Evolutionary conservation across 92 coral and sea anemone genomes (phyloP).

Genomic region (Porites cylindrica): DNA sequence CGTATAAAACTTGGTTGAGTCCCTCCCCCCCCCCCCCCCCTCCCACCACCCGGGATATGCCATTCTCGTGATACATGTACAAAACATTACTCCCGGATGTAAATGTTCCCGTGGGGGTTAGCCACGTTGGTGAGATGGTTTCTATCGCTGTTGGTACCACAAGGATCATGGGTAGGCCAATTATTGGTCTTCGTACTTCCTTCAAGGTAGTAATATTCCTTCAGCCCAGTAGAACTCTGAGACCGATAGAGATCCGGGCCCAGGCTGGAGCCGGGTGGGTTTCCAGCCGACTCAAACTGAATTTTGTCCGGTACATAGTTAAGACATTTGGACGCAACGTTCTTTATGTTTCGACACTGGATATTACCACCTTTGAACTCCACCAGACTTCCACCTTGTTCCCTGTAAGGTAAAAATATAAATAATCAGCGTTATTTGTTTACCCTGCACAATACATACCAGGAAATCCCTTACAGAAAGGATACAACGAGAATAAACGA

Average conservation of each 20-base stretch:
- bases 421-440: not conserved
- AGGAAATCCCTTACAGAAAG: too few relatives aligned
- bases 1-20: too few relatives aligned
- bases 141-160: slow-evolving; percentile 45
- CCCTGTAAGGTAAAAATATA: not conserved
- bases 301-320: slow-evolving; percentile 62
- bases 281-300: slow-evolving; percentile 44
- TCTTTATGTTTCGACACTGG: slow-evolving; percentile 34
- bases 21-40: too few relatives aligned
- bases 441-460: not conserved
- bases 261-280: slow-evolving; percentile 33
- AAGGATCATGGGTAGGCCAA: slow-evolving; percentile 85
- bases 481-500: too few relatives aligned
- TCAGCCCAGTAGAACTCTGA: slow-evolving; percentile 28
- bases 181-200: slow-evolving; percentile 55
- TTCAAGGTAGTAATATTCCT: slow-evolving; percentile 73
- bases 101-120: slow-evolving; percentile 73
- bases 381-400: slow-evolving; percentile 61
- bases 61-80: too few relatives aligned
- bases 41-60: too few relatives aligned
- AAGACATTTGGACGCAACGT: slow-evolving; percentile 48
- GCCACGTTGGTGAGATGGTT: slow-evolving; percentile 51
- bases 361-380: slow-evolving; percentile 24
- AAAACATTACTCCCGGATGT: slow-evolving; percentile 48
- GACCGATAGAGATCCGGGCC: slow-evolving; percentile 67